Evolutionary conservation across 2,888 invertebrate species (phyloP).

Genomic region (Allygus modestus): DNA sequence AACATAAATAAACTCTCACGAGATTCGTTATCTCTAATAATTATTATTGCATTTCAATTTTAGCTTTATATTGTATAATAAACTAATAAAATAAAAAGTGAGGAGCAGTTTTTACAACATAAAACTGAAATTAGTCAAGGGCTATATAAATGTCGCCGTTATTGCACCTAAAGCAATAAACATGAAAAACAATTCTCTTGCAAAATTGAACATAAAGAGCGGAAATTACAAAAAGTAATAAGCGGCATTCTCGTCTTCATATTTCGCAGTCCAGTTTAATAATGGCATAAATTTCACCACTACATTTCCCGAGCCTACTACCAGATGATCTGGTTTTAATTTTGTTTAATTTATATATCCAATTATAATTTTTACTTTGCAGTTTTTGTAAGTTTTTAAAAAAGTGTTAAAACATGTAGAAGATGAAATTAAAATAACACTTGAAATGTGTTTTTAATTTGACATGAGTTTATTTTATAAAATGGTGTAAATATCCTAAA

Average conservation of each 20-base stretch:
- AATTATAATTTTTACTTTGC: too few relatives aligned
- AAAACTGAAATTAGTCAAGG: constrained; percentile 16
- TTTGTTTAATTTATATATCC: not conserved
- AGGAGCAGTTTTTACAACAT: not conserved
- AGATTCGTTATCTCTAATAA: too few relatives aligned
- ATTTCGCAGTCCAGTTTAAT: constrained; percentile 41
- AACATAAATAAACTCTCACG: too few relatives aligned
- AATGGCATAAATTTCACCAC: constrained; percentile 35
- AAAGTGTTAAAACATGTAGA: too few relatives aligned
- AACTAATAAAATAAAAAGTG: too few relatives aligned
- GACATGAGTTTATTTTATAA: too few relatives aligned
- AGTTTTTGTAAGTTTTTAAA: too few relatives aligned
- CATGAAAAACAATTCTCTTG: constrained; percentile 50
- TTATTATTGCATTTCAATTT: too few relatives aligned
- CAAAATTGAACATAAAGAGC: constrained; percentile 48
- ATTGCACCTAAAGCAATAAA: constrained; percentile 49
- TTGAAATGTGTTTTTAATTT: too few relatives aligned
- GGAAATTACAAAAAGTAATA: constrained; percentile 51
- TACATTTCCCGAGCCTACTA: not conserved
- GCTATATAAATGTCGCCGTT: constrained; percentile 26
- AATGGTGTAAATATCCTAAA: too few relatives aligned
- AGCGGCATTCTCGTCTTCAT: constrained; percentile 22
- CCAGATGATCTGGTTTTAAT: not conserved
- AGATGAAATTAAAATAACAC: too few relatives aligned
- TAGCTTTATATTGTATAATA: too few relatives aligned